Evolutionary conservation across 1,140 invertebrate genomes (phyloP).

Genomic region (Solenopsis fugax): DNA sequence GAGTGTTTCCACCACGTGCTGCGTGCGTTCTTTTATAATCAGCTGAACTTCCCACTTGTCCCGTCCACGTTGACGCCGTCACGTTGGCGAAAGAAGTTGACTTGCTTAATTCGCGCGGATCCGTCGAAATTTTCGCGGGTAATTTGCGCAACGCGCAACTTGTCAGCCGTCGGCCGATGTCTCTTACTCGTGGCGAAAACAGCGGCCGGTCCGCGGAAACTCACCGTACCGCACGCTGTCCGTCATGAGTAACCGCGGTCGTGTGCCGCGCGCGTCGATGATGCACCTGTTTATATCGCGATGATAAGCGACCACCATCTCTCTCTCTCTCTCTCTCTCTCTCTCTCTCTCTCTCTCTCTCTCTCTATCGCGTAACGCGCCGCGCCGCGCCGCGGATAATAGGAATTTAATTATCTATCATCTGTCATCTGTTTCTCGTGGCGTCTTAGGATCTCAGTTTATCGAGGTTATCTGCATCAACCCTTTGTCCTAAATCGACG

Average conservation of each 20-base stretch:
- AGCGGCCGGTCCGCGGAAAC: not conserved
- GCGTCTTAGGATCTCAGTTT: conserved; percentile 10
- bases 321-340: no score
- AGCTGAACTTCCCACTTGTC: conserved; percentile 3
- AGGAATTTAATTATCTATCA: conserved; percentile 11
- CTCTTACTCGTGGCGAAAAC: not conserved
- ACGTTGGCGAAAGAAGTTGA: not conserved
- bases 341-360: no score
- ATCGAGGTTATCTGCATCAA: not conserved
- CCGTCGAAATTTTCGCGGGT: not conserved
- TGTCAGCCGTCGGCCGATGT: not conserved
- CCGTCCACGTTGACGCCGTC: not conserved
- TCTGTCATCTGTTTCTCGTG: not conserved
- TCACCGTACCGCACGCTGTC: not conserved
- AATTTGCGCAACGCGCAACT: conserved; percentile 15
- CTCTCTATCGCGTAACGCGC: no score
- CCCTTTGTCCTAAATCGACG: not conserved
- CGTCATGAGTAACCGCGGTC: not conserved
- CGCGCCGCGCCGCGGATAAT: not conserved
- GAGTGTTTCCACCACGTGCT: no score
- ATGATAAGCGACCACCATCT: conserved; percentile 23
- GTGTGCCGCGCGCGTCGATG: not conserved
- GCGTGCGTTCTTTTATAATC: not conserved
- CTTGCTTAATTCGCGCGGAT: not conserved
- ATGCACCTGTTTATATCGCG: conserved; percentile 40